Conservation (phyloP, 2,888 invertebrate genomes). For the Desoria tigrina region DNA sequence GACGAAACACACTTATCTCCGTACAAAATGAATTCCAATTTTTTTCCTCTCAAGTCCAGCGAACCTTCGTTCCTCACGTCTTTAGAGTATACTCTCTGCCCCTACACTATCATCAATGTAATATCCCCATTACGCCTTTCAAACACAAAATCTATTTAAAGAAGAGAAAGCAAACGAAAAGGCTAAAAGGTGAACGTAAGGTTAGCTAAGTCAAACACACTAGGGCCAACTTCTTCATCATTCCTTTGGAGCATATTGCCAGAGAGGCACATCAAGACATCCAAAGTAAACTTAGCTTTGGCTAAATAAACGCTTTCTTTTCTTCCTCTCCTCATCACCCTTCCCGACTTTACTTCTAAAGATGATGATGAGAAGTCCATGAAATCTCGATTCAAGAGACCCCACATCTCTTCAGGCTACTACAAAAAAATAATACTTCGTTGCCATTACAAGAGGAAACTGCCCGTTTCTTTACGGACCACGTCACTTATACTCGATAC, state of each 20-base stretch:
- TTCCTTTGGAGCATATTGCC: not conserved
- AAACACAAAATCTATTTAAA: not conserved
- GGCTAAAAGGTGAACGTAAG: constrained; percentile 24
- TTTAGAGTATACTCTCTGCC: too few relatives aligned
- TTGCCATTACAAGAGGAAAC: too few relatives aligned
- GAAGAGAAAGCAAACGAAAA: constrained; percentile 13
- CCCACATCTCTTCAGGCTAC: too few relatives aligned
- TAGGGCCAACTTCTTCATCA: constrained; percentile 5
- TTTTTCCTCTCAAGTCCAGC: too few relatives aligned
- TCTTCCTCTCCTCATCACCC: constrained; percentile 4
- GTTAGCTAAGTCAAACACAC: constrained; percentile 23
- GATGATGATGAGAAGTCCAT: not conserved
- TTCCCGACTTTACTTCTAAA: not conserved
- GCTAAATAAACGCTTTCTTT: constrained; percentile 22
- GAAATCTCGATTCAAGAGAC: constrained; percentile 3
- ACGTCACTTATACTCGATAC: too few relatives aligned
- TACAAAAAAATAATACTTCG: too few relatives aligned
- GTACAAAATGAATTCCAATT: too few relatives aligned
- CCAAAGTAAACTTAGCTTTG: constrained; percentile 9
- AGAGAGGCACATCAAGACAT: constrained; percentile 7
- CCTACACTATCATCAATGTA: too few relatives aligned
- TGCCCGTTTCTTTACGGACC: too few relatives aligned
- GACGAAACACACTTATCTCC: too few relatives aligned
- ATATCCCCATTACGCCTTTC: too few relatives aligned
- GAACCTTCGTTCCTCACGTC: too few relatives aligned